These are phyloP conservation scores for Mesaphorura yosii DNA, from an alignment of 1,140 invertebrate genomes.

Conservation along the genomic window DNA sequence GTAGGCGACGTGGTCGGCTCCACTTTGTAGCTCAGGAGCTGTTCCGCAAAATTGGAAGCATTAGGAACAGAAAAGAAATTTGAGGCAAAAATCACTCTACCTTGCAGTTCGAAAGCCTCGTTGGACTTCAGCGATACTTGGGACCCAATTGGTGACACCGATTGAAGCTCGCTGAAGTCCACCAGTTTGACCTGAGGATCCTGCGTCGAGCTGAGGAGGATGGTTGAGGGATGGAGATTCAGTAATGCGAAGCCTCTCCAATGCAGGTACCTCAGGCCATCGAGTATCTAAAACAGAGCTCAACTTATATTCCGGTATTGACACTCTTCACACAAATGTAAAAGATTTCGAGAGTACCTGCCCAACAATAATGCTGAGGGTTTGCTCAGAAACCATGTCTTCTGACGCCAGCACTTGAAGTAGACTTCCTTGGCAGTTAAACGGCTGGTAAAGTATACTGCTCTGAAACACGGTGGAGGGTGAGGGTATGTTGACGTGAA, in stretches of 20 bases:
- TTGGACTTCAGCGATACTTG: too few species aligned
- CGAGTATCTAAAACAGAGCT: conserved; percentile 49
- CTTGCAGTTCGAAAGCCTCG: conserved; percentile 4
- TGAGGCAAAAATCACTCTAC: conserved; percentile 4
- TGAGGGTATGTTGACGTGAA: too few species aligned
- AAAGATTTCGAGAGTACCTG: conserved; percentile 43
- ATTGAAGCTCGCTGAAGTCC: conserved; percentile 75
- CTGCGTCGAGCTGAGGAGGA: conserved; percentile 12
- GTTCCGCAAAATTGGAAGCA: conserved; percentile 21
- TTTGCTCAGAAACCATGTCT: conserved; percentile 69
- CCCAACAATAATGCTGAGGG: conserved; percentile 66
- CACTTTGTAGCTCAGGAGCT: conserved; percentile 86
- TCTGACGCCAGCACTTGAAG: too few species aligned
- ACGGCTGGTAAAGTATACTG: too few species aligned
- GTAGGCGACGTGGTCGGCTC: conserved; percentile 54
- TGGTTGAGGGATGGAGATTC: conserved; percentile 87
- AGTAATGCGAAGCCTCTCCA: conserved; percentile 83
- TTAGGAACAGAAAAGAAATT: conserved; percentile 11
- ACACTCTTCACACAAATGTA: conserved; percentile 2
- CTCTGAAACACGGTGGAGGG: too few species aligned
- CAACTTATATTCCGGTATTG: background rate
- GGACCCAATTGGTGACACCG: conserved; percentile 66
- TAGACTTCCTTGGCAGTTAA: background rate
- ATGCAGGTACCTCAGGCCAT: conserved; percentile 82
- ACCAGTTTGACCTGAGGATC: conserved; percentile 70